Evolutionary conservation across 2,888 invertebrate genomes (phyloP).

Genomic region (Lypha dubia): DNA sequence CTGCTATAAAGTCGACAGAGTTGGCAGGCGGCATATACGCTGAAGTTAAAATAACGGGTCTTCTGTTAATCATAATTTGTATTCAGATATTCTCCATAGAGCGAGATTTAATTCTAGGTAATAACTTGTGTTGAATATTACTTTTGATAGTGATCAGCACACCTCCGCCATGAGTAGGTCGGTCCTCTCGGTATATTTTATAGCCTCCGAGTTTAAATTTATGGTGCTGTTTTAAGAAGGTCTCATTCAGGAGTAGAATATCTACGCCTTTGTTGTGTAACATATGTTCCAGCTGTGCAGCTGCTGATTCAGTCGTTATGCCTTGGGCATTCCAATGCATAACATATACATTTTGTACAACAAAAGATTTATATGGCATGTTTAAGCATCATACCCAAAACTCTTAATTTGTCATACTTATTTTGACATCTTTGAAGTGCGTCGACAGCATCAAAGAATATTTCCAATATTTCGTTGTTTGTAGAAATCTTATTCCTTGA

Average conservation of each 20-base stretch:
- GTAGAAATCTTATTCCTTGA: neutral
- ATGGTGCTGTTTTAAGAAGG: slow-evolving; percentile 10
- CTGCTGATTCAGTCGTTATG: slow-evolving; percentile 6
- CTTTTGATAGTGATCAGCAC: too few species aligned
- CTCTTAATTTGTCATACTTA: too few species aligned
- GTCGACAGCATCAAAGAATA: too few species aligned
- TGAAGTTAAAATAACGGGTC: slow-evolving; percentile 13
- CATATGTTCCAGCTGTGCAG: neutral
- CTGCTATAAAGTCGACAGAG: too few species aligned
- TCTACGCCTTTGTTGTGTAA: neutral
- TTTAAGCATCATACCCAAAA: too few species aligned
- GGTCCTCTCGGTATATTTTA: too few species aligned
- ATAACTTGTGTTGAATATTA: too few species aligned
- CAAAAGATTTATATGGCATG: neutral
- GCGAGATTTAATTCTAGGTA: too few species aligned
- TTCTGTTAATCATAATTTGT: slow-evolving; percentile 5
- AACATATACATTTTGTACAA: slow-evolving; percentile 11
- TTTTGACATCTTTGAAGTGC: too few species aligned
- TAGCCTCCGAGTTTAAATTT: neutral
- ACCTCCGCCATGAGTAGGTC: too few species aligned
- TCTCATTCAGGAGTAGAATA: too few species aligned
- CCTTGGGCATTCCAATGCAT: too few species aligned
- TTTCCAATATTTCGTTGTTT: neutral
- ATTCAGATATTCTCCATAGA: neutral
- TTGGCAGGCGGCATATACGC: slow-evolving; percentile 9